phyloP scores from a whole-genome alignment of 1,140 invertebrate genomes.

The Colletes latitarsis region DNA sequence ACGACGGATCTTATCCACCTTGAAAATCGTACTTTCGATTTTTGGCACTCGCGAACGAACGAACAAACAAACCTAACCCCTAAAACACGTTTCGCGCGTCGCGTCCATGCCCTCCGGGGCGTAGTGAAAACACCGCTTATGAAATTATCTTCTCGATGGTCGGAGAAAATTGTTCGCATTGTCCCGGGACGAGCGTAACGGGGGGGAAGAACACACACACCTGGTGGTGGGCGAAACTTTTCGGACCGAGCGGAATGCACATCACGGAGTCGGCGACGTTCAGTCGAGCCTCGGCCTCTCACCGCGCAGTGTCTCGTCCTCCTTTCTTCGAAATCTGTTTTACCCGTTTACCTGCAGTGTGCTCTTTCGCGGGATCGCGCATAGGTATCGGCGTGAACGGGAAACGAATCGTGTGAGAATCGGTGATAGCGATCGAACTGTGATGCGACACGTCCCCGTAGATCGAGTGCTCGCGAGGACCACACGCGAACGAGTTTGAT shows the following conservation, averaged over 20 bases:
- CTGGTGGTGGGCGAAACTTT: slow-evolving; percentile 71
- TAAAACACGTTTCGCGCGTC: too few species aligned
- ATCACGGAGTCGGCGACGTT: slow-evolving; percentile 42
- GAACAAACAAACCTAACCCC: too few species aligned
- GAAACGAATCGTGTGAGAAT: not conserved
- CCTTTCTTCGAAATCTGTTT: not conserved
- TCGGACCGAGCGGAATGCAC: slow-evolving; percentile 71
- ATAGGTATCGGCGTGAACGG: too few species aligned
- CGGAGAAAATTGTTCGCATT: not conserved
- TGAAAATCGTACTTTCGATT: too few species aligned
- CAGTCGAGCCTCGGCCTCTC: slow-evolving; percentile 78
- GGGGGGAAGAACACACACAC: not conserved
- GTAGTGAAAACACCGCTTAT: slow-evolving; percentile 12
- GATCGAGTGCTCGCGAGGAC: not conserved
- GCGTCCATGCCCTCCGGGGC: too few species aligned
- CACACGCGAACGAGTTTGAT: slow-evolving; percentile 14
- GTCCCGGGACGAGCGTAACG: not conserved
- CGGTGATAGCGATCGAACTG: not conserved
- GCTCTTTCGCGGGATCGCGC: slow-evolving; percentile 1
- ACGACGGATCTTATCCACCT: too few species aligned
- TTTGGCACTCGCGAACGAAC: too few species aligned
- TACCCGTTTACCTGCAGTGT: too few species aligned
- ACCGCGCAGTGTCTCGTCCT: slow-evolving; percentile 65
- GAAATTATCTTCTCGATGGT: not conserved
- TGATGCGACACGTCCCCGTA: slow-evolving; percentile 14